Evolutionary conservation across 2,888 invertebrate species (phyloP), one percentile per base, ranked within the genome.

Genomic region (Acanthosepion pharaonis): DNA sequence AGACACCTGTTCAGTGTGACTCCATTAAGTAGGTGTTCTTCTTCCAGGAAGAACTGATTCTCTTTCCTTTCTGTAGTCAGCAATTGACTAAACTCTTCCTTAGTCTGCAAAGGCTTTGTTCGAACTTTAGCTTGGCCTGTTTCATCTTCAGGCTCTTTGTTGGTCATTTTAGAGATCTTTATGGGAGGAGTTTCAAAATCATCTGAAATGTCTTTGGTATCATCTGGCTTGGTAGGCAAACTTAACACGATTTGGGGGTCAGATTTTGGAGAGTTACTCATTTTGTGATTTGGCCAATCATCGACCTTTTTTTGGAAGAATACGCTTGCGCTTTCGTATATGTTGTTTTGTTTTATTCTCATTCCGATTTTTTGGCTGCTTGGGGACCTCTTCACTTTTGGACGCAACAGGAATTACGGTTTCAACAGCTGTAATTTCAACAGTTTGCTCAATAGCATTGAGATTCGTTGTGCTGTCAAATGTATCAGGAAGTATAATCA

Each of bases 291-390:
- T 23, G 33, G 33, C 33, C 42, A 23, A 33, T 94, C 94, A n/a
- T 93, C 93, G 48, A 93, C n/a, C 9, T 94, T 64, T 94, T 94
- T 94, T 94, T 4, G 42, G n/a, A 55, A 42, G 51, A 42, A 94
- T 42, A 64, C 94, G 55, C 48, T 64, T 94, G 25, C 64, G 42
- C 28, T 94, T 94, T 1, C 94, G 59, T 20, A 64, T 20, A 64
- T 20, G 18, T 64, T 64, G 25, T 94, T 94, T 33, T 94, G 64
- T 64, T 64, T 94, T 94, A 42, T 94, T 94, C 64, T 94, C 94
- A 15, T 42, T 94, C n/a, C 64, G 6, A n/a, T 64, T 42, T 48
- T 55, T 33, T 0, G 25, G 33, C 33, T 64, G 94, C 42, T 94
- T 59, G 9, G n/a, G 11, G 6, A 94, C 20, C 4, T 64, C 94